Evolutionary conservation across 92 coral and sea anemone species (phyloP).

Genomic region (Parazoanthus darwini): DNA sequence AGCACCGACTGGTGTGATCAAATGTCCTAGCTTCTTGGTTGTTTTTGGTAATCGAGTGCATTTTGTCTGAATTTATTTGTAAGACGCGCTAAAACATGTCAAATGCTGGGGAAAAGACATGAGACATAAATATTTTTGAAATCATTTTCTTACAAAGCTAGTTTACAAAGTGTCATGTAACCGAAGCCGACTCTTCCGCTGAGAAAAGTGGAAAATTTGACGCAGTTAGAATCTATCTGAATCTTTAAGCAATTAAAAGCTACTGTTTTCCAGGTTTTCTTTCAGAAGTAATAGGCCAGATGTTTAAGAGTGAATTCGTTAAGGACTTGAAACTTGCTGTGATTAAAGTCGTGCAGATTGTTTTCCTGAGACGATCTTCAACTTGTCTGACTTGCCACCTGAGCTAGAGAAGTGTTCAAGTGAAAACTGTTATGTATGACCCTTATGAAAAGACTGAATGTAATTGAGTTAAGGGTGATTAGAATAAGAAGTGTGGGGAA

Average conservation of each 20-base stretch:
- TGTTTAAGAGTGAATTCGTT: constrained; percentile 21
- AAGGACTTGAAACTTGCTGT: constrained; percentile 11
- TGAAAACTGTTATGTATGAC: background rate
- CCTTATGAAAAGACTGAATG: background rate
- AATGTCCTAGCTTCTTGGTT: no score
- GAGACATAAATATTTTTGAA: constrained; percentile 30
- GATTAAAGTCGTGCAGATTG: background rate
- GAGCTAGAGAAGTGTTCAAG: background rate
- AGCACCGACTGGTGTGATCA: background rate
- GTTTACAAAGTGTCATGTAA: constrained; percentile 43
- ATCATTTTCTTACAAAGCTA: constrained; percentile 3
- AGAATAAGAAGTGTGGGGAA: background rate
- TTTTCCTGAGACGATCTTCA: background rate
- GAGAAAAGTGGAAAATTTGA: constrained; percentile 38
- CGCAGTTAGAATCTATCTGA: constrained; percentile 37
- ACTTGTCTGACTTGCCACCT: background rate
- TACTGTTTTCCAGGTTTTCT: constrained; percentile 21
- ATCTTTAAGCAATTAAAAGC: constrained; percentile 37
- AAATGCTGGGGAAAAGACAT: constrained; percentile 8
- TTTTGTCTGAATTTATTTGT: background rate
- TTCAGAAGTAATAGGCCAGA: constrained; percentile 32
- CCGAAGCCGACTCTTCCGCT: constrained; percentile 31
- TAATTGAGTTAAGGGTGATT: background rate
- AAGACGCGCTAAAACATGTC: constrained; percentile 4
- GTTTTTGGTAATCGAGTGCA: no score